phyloP scores from a whole-genome alignment of 2,888 invertebrate genomes.

The Agrotis clavis region DNA sequence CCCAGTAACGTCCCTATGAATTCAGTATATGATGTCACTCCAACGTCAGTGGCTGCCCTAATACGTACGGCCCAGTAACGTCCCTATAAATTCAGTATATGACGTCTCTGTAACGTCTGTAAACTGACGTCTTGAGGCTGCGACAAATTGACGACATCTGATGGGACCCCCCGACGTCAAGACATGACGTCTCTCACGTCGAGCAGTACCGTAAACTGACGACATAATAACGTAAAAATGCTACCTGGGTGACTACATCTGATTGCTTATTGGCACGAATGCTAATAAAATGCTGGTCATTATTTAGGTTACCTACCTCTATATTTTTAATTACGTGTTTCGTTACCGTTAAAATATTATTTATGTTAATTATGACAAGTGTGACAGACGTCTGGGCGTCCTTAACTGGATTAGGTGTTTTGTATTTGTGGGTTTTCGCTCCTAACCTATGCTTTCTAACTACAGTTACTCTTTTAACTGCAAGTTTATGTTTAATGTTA shows the following conservation, averaged over 20 bases:
- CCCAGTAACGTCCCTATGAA: no score
- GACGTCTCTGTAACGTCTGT: no score
- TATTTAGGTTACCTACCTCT: constrained; percentile 41
- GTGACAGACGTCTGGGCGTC: constrained; percentile 24
- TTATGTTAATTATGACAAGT: constrained; percentile 43
- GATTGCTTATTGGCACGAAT: constrained; percentile 57
- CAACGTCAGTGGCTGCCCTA: no score
- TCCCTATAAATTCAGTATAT: no score
- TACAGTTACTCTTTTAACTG: constrained; percentile 5
- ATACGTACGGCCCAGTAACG: no score
- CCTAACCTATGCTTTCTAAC: constrained; percentile 37
- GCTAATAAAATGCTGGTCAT: constrained; percentile 44
- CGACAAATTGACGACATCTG: no score
- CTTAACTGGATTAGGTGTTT: constrained; percentile 56
- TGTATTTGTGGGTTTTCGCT: constrained; percentile 63
- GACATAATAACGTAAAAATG: no score
- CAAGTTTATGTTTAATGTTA: neutral
- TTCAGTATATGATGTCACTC: no score
- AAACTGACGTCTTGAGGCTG: no score
- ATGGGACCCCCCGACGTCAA: no score
- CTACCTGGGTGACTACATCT: constrained; percentile 18
- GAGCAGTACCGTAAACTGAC: no score
- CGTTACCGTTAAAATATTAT: constrained; percentile 27
- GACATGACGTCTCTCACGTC: no score
- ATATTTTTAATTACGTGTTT: constrained; percentile 40